A percentile compares a stretch with the other conserved stretches of the same genome.
phyloP scores from a whole-genome alignment of 2,888 invertebrate species.

The Scaptomyza polygonia region DNA sequence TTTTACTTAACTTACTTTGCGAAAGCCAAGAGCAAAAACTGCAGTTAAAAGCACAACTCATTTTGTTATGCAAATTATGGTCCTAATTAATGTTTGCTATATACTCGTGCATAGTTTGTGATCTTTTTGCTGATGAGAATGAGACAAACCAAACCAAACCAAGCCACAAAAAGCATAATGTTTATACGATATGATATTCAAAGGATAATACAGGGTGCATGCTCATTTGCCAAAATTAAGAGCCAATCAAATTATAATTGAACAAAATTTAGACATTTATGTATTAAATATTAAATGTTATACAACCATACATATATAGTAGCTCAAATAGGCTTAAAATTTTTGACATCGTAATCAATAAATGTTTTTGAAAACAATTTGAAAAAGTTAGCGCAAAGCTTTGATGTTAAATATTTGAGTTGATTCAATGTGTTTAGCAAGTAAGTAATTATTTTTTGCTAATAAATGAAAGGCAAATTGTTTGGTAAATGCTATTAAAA shows the following conservation, averaged over 20 bases:
- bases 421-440: constrained; percentile 25
- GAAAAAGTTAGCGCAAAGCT: constrained; percentile 8
- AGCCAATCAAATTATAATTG: constrained; percentile 40
- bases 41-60: constrained; percentile 27
- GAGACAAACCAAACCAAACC: background rate
- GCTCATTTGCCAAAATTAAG: constrained; percentile 55
- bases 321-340: constrained; percentile 21
- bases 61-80: constrained; percentile 37
- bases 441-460: constrained; percentile 23
- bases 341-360: constrained; percentile 16
- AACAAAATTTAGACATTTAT: constrained; percentile 5
- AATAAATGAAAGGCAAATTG: background rate
- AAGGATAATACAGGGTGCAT: constrained; percentile 73
- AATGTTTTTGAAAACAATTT: constrained; percentile 29
- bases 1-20: constrained; percentile 3
- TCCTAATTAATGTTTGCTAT: constrained; percentile 44
- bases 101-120: constrained; percentile 20
- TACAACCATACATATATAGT: background rate
- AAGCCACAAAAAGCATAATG: constrained; percentile 7
- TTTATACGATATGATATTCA: constrained; percentile 19
- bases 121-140: constrained; percentile 2
- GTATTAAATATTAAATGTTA: constrained; percentile 24
- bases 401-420: constrained; percentile 13
- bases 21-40: constrained; percentile 5
- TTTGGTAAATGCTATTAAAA: constrained; percentile 23